Evolutionary conservation across 2,888 invertebrate species (phyloP).

Genomic region (Dynastes maya): DNA sequence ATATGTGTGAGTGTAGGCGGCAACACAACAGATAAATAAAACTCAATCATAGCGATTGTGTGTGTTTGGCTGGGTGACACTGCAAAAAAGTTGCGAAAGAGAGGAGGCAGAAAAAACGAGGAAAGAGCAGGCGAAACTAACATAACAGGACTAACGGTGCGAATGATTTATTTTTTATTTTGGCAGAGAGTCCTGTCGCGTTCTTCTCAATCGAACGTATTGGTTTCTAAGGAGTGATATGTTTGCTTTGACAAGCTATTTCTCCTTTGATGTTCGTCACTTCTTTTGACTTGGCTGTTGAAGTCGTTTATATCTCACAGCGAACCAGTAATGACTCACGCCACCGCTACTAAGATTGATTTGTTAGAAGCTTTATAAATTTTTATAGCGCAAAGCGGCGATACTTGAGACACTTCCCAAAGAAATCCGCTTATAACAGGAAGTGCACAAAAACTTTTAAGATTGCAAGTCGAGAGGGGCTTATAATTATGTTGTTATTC

Average conservation of each 20-base stretch:
- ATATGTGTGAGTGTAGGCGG: slow-evolving; percentile 39
- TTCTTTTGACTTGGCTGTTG: slow-evolving; percentile 37
- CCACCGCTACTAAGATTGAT: not conserved
- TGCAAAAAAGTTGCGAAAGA: slow-evolving; percentile 25
- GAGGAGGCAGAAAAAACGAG: slow-evolving; percentile 22
- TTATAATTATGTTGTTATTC: no score
- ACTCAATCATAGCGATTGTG: slow-evolving; percentile 44
- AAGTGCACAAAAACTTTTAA: no score
- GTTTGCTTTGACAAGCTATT: slow-evolving; percentile 40
- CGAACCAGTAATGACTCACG: slow-evolving; percentile 20
- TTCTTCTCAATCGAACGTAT: slow-evolving; percentile 36
- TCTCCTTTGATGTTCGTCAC: slow-evolving; percentile 42
- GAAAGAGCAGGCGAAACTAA: slow-evolving; percentile 33
- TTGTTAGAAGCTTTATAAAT: slow-evolving; percentile 16
- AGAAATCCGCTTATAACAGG: not conserved
- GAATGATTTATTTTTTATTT: slow-evolving; percentile 45
- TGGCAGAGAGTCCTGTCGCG: slow-evolving; percentile 34
- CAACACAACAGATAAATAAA: slow-evolving; percentile 45
- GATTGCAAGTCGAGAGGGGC: no score
- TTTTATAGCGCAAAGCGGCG: slow-evolving; percentile 7
- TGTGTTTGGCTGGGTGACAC: slow-evolving; percentile 34
- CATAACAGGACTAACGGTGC: slow-evolving; percentile 41
- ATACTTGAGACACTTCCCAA: slow-evolving; percentile 3
- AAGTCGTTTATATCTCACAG: slow-evolving; percentile 28
- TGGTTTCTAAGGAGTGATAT: slow-evolving; percentile 33